Conservation (phyloP, 2,888 invertebrate genomes). For the Cryptus viduatorius region DNA sequence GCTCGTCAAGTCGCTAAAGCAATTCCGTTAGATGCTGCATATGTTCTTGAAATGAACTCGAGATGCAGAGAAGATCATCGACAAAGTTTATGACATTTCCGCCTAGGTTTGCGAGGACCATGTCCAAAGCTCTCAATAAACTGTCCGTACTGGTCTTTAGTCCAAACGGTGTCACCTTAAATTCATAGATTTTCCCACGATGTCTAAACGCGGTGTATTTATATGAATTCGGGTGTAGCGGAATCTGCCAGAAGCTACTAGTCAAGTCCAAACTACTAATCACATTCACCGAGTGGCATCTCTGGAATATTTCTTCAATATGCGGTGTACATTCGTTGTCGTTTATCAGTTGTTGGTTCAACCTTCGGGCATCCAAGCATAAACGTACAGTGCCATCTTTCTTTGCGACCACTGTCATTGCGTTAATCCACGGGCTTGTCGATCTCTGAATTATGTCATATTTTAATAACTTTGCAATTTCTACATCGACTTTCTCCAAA, state of each 20-base stretch:
- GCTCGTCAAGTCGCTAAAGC: conserved; percentile 50
- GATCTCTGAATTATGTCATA: conserved; percentile 76
- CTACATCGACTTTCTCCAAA: background rate
- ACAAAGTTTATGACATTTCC: conserved; percentile 49
- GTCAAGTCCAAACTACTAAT: background rate
- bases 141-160: conserved; percentile 37
- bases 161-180: conserved; percentile 48
- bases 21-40: conserved; percentile 56
- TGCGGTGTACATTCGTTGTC: conserved; percentile 46
- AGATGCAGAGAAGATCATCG: conserved; percentile 44
- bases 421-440: conserved; percentile 74
- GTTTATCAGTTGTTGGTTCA: conserved; percentile 43
- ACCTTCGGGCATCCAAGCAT: conserved; percentile 29
- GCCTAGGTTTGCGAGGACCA: background rate
- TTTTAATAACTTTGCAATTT: conserved; percentile 74
- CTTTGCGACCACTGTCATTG: conserved; percentile 51
- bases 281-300: conserved; percentile 28
- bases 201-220: conserved; percentile 58
- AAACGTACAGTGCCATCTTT: conserved; percentile 33
- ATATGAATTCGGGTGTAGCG: conserved; percentile 49
- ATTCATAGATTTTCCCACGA: conserved; percentile 54
- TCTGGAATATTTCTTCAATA: conserved; percentile 45
- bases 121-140: conserved; percentile 15
- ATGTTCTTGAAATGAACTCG: conserved; percentile 23
- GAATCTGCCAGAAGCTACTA: conserved; percentile 70